Conservation (phyloP, 2,797 vertebrate genomes). For the Anomalospiza imberbis region DNA sequence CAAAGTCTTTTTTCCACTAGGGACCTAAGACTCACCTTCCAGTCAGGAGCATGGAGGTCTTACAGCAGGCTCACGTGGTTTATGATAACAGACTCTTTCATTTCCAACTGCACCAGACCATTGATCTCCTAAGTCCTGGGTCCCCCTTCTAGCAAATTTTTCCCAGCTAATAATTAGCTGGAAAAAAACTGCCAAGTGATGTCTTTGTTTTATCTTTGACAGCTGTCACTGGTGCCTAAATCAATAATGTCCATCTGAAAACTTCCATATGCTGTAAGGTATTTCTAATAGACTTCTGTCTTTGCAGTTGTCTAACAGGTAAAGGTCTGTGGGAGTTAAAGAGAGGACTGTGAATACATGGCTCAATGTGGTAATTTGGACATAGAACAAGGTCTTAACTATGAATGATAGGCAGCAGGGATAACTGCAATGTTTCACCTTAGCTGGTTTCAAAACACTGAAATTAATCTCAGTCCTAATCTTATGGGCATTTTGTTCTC, state of each 20-base stretch:
- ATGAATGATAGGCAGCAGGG: not conserved
- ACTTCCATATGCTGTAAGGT: not conserved
- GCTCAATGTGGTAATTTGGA: not conserved
- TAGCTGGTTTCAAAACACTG: not conserved
- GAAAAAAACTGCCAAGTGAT: not conserved
- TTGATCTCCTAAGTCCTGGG: not conserved
- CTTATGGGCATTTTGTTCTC: not conserved
- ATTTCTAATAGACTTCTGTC: not conserved
- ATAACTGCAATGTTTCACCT: not conserved
- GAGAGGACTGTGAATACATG: not conserved
- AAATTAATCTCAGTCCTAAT: not conserved
- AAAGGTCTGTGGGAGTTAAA: slow-evolving; percentile 2
- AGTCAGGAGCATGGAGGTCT: not conserved
- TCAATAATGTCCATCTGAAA: not conserved
- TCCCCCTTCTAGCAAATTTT: not conserved
- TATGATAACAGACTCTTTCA: not conserved
- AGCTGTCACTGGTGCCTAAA: not conserved
- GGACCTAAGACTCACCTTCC: not conserved
- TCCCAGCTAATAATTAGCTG: not conserved
- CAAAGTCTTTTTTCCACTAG: not conserved
- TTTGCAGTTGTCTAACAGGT: not conserved
- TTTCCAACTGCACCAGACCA: not conserved
- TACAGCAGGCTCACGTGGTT: not conserved
- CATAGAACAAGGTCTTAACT: not conserved
- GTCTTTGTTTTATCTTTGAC: not conserved